Evolutionary conservation across 30 jellyfish, hydroid and myxozoan genomes (phyloP).

Genomic region (Aurelia coerulea): DNA sequence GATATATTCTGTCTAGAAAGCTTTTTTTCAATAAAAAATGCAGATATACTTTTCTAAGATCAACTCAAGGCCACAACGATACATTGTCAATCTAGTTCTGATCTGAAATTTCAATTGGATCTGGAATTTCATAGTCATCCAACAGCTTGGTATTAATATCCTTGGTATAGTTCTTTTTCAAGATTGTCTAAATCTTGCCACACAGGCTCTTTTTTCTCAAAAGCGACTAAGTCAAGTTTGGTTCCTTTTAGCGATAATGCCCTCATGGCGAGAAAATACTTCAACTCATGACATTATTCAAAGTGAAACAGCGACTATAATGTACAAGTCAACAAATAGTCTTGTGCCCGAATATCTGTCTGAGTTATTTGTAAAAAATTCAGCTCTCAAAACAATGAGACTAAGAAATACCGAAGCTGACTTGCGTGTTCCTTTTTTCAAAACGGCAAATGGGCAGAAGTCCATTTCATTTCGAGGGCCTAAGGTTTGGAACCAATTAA

Average conservation of each 20-base stretch:
- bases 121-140: constrained; percentile 14
- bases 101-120: constrained; percentile 24
- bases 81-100: constrained; percentile 37
- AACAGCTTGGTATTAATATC: constrained; percentile 1
- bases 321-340: too few species aligned
- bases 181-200: constrained; percentile 36
- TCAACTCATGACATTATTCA: too few species aligned
- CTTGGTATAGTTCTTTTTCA: not conserved
- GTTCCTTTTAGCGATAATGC: constrained; percentile 14
- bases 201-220: constrained; percentile 21
- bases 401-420: too few species aligned
- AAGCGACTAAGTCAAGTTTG: constrained; percentile 55
- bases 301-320: too few species aligned
- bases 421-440: too few species aligned
- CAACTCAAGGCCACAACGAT: constrained; percentile 52
- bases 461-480: too few species aligned
- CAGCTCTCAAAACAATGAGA: too few species aligned
- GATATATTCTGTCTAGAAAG: constrained; percentile 45
- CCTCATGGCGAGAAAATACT: constrained; percentile 18
- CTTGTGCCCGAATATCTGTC: too few species aligned
- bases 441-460: too few species aligned
- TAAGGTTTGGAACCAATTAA: too few species aligned
- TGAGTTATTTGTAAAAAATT: too few species aligned
- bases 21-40: constrained; percentile 18
- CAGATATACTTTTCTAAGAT: constrained; percentile 36